Evolutionary conservation across 1,140 invertebrate genomes (phyloP).

Genomic region (Latrodectus geometricus): DNA sequence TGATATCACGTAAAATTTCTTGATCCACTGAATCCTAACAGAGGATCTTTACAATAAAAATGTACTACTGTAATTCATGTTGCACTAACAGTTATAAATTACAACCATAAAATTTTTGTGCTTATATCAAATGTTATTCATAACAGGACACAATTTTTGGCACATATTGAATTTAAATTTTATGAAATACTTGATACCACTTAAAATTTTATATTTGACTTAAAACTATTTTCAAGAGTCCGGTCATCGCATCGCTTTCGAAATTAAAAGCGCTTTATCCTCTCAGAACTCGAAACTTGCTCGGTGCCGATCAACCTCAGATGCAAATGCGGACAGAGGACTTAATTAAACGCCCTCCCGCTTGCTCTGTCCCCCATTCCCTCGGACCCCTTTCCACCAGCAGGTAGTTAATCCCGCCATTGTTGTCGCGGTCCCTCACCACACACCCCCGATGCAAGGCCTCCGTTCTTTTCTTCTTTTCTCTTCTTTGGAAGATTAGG

Average conservation of each 20-base stretch:
- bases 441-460: neutral
- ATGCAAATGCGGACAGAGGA: slow-evolving; percentile 51
- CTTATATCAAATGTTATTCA: no score
- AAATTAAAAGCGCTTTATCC: neutral
- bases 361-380: neutral
- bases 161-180: no score
- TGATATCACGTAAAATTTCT: no score
- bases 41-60: no score
- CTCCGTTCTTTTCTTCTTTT: slow-evolving; percentile 17
- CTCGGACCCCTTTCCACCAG: slow-evolving; percentile 5
- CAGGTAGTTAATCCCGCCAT: slow-evolving; percentile 55
- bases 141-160: no score
- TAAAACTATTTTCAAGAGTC: neutral
- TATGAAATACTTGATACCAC: no score
- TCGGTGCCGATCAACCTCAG: slow-evolving; percentile 45
- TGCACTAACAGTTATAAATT: no score
- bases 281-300: neutral
- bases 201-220: no score
- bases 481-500: slow-evolving; percentile 58
- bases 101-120: no score
- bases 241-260: neutral
- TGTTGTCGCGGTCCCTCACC: neutral
- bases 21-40: no score
- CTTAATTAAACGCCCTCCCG: slow-evolving; percentile 46
- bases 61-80: no score